Evolutionary conservation across 2,797 vertebrate species (phyloP), one percentile per base, ranked within the genome.

Genomic region (Diglossa cyanea): DNA sequence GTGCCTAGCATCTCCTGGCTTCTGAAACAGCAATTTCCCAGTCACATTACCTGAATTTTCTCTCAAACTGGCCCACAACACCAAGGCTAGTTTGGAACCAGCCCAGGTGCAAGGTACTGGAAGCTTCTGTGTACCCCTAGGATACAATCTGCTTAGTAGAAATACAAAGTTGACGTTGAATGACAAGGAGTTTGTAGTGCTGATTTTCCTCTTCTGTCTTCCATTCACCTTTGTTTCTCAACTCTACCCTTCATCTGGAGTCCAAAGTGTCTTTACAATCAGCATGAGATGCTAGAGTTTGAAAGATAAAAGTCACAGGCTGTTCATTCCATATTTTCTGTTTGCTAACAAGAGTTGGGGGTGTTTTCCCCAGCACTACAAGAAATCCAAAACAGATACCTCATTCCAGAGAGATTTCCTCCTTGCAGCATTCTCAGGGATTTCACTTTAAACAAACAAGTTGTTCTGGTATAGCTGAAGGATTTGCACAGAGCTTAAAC

Each of bases 401-500:
- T 90, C 7, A 17, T 76, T 79, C 55, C 17, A 9, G 35, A 61
- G 70, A 61, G 44, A 88, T 88, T 93, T 88, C 40, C 2, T 13
- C 71, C 26, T 82, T 11, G 5, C 58, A 85, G 48, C 15, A 26
- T 50, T 95, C 45, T 81, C 37, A 57, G 72, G 31, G 79, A 86
- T 94, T 88, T 85, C 18, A 40, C 35, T 90, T 73, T 71, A 85
- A 88, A 88, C 63, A 94, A 78, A 63, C 18, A 85, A 77, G 31
- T 70, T 70, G 23, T 67, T 90, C 50, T 60, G 65, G 7, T 86
- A 23, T 77, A 88, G 83, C 54, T 68, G 67, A 82, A 67, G 62
- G 71, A 91, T 95, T 95, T 87, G 31, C 45, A 76, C 16, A 47
- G 67, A 85, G 84, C 74, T 86, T 92, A 88, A 94, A 81, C 33